A percentile compares a stretch with the other conserved stretches of the same genome.
Evolutionary conservation across 2,888 invertebrate genomes (phyloP).

Genomic region (Hyposoter dolosus): DNA sequence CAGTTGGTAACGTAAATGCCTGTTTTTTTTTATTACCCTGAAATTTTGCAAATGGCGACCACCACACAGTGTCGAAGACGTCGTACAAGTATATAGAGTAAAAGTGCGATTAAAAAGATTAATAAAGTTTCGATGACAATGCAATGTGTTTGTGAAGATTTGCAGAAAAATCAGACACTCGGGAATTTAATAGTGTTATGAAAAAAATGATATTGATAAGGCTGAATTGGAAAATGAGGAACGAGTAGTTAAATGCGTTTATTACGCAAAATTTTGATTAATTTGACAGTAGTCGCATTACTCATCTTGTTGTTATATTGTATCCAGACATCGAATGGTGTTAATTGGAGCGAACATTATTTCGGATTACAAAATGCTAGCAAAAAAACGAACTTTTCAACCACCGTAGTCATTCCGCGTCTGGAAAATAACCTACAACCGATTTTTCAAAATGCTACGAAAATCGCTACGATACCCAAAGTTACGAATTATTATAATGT

Average conservation of each 20-base stretch:
- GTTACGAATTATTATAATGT: conserved; percentile 83
- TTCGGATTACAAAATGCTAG: conserved; percentile 69
- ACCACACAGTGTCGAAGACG: background rate
- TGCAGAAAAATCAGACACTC: background rate
- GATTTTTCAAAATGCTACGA: conserved; percentile 31
- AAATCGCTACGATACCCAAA: conserved; percentile 21
- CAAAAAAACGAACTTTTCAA: conserved; percentile 71
- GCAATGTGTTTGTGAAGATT: conserved; percentile 55
- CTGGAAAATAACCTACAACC: conserved; percentile 9
- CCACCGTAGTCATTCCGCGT: conserved; percentile 67
- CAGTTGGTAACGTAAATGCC: background rate
- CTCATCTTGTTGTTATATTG: conserved; percentile 81
- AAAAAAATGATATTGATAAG: conserved; percentile 47
- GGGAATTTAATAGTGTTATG: conserved; percentile 3
- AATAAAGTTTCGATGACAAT: conserved; percentile 44
- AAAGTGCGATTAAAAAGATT: background rate
- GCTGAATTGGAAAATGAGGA: conserved; percentile 69
- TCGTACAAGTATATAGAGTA: background rate
- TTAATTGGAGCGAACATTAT: conserved; percentile 70
- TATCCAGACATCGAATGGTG: conserved; percentile 79
- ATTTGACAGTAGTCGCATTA: conserved; percentile 76
- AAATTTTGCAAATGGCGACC: conserved; percentile 57
- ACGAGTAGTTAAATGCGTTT: conserved; percentile 81
- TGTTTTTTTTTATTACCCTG: background rate
- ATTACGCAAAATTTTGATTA: conserved; percentile 81